A percentile compares a stretch with the other conserved stretches of the same genome.
phyloP scores from a whole-genome alignment of 2,797 vertebrate genomes.

The Babyrousa celebensis region DNA sequence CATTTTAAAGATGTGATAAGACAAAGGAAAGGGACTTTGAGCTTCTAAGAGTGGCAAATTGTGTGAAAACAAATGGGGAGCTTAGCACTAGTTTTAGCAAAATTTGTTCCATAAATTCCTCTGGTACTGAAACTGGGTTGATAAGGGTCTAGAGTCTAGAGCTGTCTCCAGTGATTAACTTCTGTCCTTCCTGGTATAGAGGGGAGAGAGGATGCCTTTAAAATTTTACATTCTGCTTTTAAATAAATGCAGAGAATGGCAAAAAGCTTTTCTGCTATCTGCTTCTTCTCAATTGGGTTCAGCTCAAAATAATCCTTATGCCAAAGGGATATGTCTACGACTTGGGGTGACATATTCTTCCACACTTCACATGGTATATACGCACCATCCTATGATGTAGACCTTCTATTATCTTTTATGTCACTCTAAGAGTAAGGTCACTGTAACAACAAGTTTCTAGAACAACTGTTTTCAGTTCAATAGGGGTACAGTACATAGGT shows the following conservation, averaged over 20 bases:
- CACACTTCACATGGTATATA: neutral
- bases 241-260: neutral
- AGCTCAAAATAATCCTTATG: conserved; percentile 19
- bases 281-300: neutral
- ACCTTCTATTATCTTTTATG: neutral
- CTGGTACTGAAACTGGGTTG: neutral
- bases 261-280: neutral
- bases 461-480: conserved; percentile 11
- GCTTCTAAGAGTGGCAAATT: neutral
- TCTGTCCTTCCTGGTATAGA: neutral
- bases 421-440: neutral
- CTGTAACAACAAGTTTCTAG: neutral
- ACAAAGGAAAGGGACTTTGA: neutral
- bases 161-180: conserved; percentile 4
- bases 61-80: neutral
- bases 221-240: neutral
- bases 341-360: neutral
- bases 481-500: neutral
- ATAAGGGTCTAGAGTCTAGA: neutral
- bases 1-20: neutral
- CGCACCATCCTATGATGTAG: neutral
- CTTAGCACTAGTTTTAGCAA: neutral
- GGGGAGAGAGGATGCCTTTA: neutral
- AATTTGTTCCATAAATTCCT: neutral
- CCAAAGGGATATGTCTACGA: neutral